Conservation (phyloP, 2,888 invertebrate species). For the Galeopsomyia nigrocyanea region DNA sequence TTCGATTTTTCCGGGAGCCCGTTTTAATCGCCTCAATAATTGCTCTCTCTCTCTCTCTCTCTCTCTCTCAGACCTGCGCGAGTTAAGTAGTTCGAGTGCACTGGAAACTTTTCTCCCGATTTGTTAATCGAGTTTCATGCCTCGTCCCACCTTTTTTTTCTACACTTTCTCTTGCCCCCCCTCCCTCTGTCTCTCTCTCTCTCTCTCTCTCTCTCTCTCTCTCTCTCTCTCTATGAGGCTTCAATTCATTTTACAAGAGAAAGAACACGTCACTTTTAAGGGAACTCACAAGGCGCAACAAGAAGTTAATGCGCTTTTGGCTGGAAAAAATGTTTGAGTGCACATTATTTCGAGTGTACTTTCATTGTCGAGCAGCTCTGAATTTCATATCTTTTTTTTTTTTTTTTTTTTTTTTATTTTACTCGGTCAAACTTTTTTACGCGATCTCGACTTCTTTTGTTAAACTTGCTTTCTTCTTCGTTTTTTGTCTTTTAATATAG, state of each 20-base stretch:
- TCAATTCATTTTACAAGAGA: conserved; percentile 18
- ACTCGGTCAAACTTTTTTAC: not conserved
- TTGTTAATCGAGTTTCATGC: conserved; percentile 45
- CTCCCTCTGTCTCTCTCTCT: not conserved
- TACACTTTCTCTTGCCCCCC: not conserved
- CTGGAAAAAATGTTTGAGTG: conserved; percentile 3
- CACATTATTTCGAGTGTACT: conserved; percentile 2
- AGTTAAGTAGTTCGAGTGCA: conserved; percentile 35
- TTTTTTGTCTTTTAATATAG: not conserved
- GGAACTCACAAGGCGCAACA: conserved; percentile 20
- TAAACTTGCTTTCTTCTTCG: not conserved
- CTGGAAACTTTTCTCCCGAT: conserved; percentile 43
- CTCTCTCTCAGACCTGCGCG: not conserved
- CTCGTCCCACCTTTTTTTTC: conserved; percentile 25
- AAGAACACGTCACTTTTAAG: not conserved
- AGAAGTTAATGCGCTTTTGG: conserved; percentile 23
- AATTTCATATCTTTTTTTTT: conserved; percentile 19
- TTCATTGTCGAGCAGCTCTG: conserved; percentile 19
- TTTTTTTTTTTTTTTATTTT: conserved; percentile 12
- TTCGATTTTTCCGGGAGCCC: conserved; percentile 14
- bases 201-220: not conserved
- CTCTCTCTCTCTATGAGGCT: not conserved
- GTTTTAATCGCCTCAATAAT: conserved; percentile 45
- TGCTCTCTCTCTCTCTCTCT: conserved; percentile 21
- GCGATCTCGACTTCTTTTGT: not conserved